These are phyloP conservation scores for Oryzias javanicus DNA, from an alignment of 2,113 vertebrate genomes.

Conservation along the genomic window DNA sequence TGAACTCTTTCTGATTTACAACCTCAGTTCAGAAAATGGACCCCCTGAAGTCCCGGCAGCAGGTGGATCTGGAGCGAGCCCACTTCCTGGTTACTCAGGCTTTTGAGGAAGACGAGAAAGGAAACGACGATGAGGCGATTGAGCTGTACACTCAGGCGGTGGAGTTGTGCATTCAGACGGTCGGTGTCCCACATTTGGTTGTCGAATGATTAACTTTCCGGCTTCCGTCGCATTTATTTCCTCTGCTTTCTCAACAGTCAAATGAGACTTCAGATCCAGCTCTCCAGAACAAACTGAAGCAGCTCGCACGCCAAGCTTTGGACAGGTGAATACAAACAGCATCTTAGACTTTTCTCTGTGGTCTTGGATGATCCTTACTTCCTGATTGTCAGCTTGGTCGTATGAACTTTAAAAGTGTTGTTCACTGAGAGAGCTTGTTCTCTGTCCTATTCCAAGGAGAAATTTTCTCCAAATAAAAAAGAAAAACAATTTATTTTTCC, in stretches of 20 bases:
- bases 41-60: conserved; percentile 92
- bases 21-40: conserved; percentile 88
- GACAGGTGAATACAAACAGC: conserved; percentile 81
- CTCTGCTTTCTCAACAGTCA: conserved; percentile 75
- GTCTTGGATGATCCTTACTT: not conserved
- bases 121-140: conserved; percentile 89
- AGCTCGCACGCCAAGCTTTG: conserved; percentile 93
- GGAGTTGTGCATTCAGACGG: conserved; percentile 94
- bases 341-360: not conserved
- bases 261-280: conserved; percentile 88
- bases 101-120: conserved; percentile 96
- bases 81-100: conserved; percentile 97
- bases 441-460: no score
- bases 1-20: conserved; percentile 45
- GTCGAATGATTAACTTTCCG: not conserved
- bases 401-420: no score
- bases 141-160: conserved; percentile 96
- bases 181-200: conserved; percentile 56
- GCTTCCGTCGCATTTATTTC: not conserved
- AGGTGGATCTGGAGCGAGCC: conserved; percentile 93
- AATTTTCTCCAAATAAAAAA: no score
- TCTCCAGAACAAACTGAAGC: conserved; percentile 92
- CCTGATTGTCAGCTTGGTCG: not conserved
- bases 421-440: no score
- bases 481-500: no score